These are phyloP conservation scores for Mesocricetus auratus DNA, from an alignment of 2,113 vertebrate genomes.

Conservation along the genomic window DNA sequence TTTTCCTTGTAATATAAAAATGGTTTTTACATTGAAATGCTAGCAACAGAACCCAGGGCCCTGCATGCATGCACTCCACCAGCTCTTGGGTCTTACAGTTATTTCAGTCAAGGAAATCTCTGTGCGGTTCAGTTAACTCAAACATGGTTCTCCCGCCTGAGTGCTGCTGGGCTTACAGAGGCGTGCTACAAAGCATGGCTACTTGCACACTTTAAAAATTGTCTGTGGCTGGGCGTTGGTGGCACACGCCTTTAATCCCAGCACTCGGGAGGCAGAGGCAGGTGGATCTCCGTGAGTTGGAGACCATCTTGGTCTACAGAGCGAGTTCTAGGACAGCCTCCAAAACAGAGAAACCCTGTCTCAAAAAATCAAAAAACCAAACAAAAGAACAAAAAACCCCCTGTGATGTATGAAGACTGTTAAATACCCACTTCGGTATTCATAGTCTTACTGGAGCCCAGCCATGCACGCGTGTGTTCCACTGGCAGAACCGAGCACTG, in stretches of 20 bases:
- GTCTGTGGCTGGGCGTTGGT: too few species aligned
- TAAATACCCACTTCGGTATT: constrained; percentile 39
- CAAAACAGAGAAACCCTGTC: too few species aligned
- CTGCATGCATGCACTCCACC: not conserved
- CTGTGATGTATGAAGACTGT: not conserved
- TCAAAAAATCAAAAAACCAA: too few species aligned
- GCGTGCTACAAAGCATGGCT: not conserved
- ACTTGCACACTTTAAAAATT: not conserved
- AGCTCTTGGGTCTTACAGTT: not conserved
- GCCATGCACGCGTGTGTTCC: not conserved
- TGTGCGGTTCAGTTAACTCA: not conserved
- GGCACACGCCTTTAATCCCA: too few species aligned
- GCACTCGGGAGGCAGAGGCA: too few species aligned
- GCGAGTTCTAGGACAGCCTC: too few species aligned
- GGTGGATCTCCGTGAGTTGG: too few species aligned
- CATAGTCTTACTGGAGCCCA: not conserved
- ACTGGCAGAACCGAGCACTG: not conserved
- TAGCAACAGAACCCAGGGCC: not conserved
- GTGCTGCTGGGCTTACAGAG: not conserved
- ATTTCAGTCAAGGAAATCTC: not conserved
- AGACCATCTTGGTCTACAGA: too few species aligned
- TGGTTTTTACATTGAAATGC: not conserved
- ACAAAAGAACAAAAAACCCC: too few species aligned
- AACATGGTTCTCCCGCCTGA: not conserved
- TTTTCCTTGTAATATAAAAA: constrained; percentile 25